These are phyloP conservation scores for Drosophila sp. DNA, from an alignment of 1,140 invertebrate species.

Conservation along the genomic window DNA sequence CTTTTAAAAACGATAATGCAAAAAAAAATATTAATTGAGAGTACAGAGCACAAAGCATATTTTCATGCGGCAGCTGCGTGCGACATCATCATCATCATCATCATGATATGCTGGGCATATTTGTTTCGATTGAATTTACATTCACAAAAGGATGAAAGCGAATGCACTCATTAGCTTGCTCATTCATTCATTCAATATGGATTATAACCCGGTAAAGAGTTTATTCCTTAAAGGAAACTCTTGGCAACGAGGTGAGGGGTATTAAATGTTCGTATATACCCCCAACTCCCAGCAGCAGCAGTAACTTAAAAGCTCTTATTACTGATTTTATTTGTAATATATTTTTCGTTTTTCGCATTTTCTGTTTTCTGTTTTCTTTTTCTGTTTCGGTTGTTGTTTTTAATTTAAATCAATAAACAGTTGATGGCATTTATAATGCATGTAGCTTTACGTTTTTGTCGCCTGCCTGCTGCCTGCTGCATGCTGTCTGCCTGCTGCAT, in stretches of 20 bases:
- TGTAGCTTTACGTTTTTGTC: constrained; percentile 48
- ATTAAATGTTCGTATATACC: neutral
- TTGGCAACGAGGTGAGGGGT: neutral
- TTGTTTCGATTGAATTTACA: neutral
- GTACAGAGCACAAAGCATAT: constrained; percentile 67
- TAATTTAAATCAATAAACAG: constrained; percentile 59
- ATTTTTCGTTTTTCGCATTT: neutral
- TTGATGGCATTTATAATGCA: constrained; percentile 56
- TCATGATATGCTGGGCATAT: no score
- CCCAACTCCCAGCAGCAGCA: no score
- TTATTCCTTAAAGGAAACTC: no score
- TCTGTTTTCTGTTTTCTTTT: constrained; percentile 8
- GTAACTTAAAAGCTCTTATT: constrained; percentile 6
- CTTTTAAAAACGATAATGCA: constrained; percentile 51
- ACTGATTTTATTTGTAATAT: constrained; percentile 14
- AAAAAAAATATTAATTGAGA: constrained; percentile 65
- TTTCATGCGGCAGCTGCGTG: constrained; percentile 24
- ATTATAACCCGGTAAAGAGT: no score
- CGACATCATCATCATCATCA: neutral
- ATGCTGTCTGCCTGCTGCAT: constrained; percentile 15
- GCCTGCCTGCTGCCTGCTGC: constrained; percentile 36
- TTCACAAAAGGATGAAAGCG: neutral
- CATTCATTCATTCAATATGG: no score
- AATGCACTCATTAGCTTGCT: no score
- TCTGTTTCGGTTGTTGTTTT: constrained; percentile 35